Evolutionary conservation across 2,888 invertebrate genomes (phyloP).

Genomic region (Oconnorella tubifera): DNA sequence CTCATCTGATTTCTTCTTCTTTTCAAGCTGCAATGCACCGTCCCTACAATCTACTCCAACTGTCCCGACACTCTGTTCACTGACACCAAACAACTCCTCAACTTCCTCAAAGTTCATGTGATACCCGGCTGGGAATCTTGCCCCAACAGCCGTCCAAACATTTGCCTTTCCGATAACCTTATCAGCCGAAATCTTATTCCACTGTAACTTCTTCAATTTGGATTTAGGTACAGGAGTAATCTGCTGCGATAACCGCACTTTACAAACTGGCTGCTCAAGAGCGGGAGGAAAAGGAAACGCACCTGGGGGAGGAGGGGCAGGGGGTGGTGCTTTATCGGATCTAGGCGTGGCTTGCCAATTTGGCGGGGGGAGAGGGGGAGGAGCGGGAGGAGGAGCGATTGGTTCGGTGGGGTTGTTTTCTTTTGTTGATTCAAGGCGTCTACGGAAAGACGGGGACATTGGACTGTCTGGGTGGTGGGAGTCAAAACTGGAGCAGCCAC

Average conservation of each 20-base stretch:
- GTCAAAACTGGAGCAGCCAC: constrained; percentile 2
- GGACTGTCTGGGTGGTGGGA: constrained; percentile 8
- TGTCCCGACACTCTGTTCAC: constrained; percentile 29
- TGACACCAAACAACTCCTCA: constrained; percentile 48
- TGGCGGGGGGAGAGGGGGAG: constrained; percentile 33
- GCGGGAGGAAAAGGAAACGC: no score
- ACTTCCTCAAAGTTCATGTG: constrained; percentile 51
- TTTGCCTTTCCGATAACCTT: constrained; percentile 84
- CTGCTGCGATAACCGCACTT: constrained; percentile 22
- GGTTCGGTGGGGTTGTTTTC: constrained; percentile 36
- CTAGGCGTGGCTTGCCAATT: constrained; percentile 32
- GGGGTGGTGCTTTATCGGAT: constrained; percentile 25
- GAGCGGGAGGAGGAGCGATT: constrained; percentile 32
- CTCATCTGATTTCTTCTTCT: constrained; percentile 47
- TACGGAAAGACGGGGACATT: constrained; percentile 10
- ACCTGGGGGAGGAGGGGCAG: constrained; percentile 35
- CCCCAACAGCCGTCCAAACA: constrained; percentile 74
- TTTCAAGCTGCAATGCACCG: constrained; percentile 37
- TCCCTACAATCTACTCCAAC: constrained; percentile 18
- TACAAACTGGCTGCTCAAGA: constrained; percentile 21
- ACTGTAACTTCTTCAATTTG: constrained; percentile 96
- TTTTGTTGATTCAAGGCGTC: constrained; percentile 1
- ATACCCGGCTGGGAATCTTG: constrained; percentile 36
- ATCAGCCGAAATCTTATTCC: constrained; percentile 84
- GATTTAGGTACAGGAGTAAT: constrained; percentile 75